These are phyloP conservation scores for Haplochromis burtoni DNA, from an alignment of 2,113 vertebrate species.

Conservation along the genomic window DNA sequence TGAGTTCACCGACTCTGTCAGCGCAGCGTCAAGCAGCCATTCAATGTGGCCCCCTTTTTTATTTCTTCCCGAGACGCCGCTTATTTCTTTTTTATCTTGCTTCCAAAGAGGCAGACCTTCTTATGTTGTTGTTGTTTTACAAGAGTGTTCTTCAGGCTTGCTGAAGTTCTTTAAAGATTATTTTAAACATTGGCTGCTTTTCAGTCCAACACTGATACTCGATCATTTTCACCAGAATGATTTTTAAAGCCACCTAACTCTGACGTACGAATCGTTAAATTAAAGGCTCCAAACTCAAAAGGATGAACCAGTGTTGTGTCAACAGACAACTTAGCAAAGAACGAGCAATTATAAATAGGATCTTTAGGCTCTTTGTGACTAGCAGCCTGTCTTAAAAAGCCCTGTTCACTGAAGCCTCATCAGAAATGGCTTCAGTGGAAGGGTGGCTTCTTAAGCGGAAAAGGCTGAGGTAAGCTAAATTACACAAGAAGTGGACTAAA, in stretches of 20 bases:
- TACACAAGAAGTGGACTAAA: not conserved
- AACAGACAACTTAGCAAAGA: not conserved
- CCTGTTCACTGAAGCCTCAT: not conserved
- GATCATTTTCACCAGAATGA: not conserved
- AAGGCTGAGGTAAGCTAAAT: not conserved
- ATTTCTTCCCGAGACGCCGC: not conserved
- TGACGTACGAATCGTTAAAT: not conserved
- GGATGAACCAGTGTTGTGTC: not conserved
- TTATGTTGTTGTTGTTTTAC: not conserved
- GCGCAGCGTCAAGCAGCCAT: not conserved
- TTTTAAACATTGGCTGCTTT: not conserved
- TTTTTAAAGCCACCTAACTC: not conserved
- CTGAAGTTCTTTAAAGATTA: not conserved
- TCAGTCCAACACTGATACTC: not conserved
- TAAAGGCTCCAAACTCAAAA: not conserved
- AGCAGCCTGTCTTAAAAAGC: not conserved
- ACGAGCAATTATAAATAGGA: not conserved
- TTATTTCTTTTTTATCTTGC: not conserved
- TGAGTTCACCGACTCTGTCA: not conserved
- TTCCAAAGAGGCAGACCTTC: not conserved
- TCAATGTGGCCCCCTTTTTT: not conserved
- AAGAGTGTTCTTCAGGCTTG: not conserved
- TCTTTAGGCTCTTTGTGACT: not conserved
- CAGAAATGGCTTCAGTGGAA: not conserved
- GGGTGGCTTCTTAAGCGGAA: not conserved